Evolutionary conservation across 2,888 invertebrate species (phyloP).

Genomic region (Zygogramma bicolorata): DNA sequence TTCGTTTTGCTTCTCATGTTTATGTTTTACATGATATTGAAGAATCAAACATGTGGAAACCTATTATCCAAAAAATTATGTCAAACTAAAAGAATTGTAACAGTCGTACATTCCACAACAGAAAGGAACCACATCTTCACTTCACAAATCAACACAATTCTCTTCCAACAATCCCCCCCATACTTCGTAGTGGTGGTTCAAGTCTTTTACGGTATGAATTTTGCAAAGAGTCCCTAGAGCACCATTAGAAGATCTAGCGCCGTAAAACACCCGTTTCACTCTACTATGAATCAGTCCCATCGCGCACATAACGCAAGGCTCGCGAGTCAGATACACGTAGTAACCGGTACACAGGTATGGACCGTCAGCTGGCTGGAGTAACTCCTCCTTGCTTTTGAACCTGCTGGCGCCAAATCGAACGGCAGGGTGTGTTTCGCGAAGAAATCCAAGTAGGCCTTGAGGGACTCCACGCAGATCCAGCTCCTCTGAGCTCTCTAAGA

Average conservation of each 20-base stretch:
- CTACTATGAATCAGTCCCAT: slow-evolving; percentile 97
- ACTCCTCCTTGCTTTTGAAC: slow-evolving; percentile 62
- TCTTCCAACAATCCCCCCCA: slow-evolving; percentile 74
- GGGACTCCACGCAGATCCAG: slow-evolving; percentile 65
- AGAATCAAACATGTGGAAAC: too few relatives aligned
- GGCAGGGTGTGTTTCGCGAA: slow-evolving; percentile 46
- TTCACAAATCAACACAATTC: slow-evolving; percentile 59
- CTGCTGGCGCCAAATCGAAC: slow-evolving; percentile 66
- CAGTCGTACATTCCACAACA: too few relatives aligned
- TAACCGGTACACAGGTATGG: slow-evolving; percentile 91
- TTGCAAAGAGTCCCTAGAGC: slow-evolving; percentile 79
- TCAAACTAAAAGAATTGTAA: too few relatives aligned
- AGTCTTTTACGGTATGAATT: slow-evolving; percentile 80
- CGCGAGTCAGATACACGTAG: slow-evolving; percentile 83
- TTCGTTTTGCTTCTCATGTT: too few relatives aligned
- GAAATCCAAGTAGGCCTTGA: slow-evolving; percentile 55
- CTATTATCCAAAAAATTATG: too few relatives aligned
- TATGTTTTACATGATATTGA: too few relatives aligned
- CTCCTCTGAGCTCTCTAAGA: not conserved
- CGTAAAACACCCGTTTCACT: slow-evolving; percentile 84
- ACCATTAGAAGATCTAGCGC: slow-evolving; percentile 72
- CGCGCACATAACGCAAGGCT: slow-evolving; percentile 95
- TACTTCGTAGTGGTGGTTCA: slow-evolving; percentile 95
- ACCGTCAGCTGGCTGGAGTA: slow-evolving; percentile 65
- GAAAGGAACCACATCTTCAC: too few relatives aligned